Evolutionary conservation across 2,888 invertebrate species (phyloP), one percentile per base, ranked within the genome.

Genomic region (Chalcosyrphus nemorum): DNA sequence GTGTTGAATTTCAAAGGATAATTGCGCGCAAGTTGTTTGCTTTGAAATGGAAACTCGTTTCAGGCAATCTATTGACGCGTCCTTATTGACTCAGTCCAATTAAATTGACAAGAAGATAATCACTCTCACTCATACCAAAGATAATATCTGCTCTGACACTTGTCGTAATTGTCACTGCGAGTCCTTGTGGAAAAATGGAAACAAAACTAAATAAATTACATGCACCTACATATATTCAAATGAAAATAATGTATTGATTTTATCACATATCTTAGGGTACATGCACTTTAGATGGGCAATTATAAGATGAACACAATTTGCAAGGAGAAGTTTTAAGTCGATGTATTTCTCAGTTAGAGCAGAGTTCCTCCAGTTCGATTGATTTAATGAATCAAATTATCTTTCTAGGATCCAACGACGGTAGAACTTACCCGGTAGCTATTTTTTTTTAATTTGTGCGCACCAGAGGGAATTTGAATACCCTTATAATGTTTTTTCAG

Each of bases 1-100:
- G 81, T 81, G 81, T 81, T 81, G 81, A 77, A 77, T 81, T 81
- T 81, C 81, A 81, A 81, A 81, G 77, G 81, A 81, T 81, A 81
- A 81, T 81, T 81, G 81, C 71, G 71, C 71, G 71, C 77, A 71
- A 81, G 71, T 77, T 81, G 71, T 81, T 81, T 81, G 77, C 77
- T 81, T 81, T 81, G 81, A 81, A 81, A 81, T 81, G 65, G 81
- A 81, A 77, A 81, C 81, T 77, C 71, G 77, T 81, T 81, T 71
- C 71, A 77, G 77, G 77, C 77, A 71, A 81, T 81, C 52, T 71
- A 81, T 77, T 81, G 81, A 71, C 76, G 77, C 52, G 77, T 81
- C 45, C 70, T 81, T 81, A 81, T 75, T 81, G 81, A 81, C 56
- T 63, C 65, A 77, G 77, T 81, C 65, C 81, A 81, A 81, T 81